Base-by-base conservation (phyloP, 2,797 vertebrate species). In the Chelon labrosus region DNA sequence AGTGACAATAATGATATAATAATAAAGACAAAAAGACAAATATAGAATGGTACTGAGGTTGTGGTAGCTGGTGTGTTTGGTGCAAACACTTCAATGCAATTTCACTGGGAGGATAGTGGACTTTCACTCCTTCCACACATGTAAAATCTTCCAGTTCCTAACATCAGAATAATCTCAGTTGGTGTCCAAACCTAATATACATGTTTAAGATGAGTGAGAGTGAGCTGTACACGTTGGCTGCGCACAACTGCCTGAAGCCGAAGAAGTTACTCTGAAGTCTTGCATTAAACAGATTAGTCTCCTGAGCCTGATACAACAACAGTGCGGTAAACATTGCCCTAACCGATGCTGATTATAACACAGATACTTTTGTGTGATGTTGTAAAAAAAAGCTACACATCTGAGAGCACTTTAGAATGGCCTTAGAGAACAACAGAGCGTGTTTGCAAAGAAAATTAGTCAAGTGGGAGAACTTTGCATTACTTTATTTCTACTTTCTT, bases 11-110 rank as follows among this genome's bases (percentile, higher is more conserved):
- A 7, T 31, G 31, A 31, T 31, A 31, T 31, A 22, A 31, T 31
- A 31, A 31, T 31, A 31, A 3, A 31, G 4, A 31, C 4, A 31
- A 31, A 31, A 31, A 31, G 31, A 31, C 2, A 31, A 31, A 31
- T 31, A 31, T 31, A 31, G 31, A 31, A 31, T 27, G 27, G 27
- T 27, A 27, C 27, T 27, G 20, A 42, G 19, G 10, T 17, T 67
- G 22, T 53, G 65, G 19, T 42, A 52, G 39, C 7, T 4, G 12
- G 4, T 35, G 47, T 22, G 19, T 41, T 70, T 14, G 1, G 3
- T 8, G 65, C 35, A 65, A 73, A 62, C 41, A 75, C 39, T 44
- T 11, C 3, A 11, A 2, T 42, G 39, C 37, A 38, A 38, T 38
- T 10, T 7, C 37, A 38, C 37, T 22, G 22, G 22, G 22, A 22